Evolutionary conservation across 2,888 invertebrate species (phyloP), one percentile per base, ranked within the genome.

Genomic region (Scaptomyza tumidula): DNA sequence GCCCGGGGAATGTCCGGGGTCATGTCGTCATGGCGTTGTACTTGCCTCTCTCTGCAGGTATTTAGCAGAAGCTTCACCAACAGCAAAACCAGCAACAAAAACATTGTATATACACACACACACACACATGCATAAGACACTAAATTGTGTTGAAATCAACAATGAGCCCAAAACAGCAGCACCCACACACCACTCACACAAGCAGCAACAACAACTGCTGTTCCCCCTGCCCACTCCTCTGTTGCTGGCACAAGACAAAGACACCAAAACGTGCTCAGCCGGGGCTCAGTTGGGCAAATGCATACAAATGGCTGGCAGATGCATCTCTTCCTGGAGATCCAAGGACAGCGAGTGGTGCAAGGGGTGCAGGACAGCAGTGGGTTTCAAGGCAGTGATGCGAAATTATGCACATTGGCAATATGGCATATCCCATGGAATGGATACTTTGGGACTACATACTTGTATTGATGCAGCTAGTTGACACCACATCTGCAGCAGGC

Each of bases 71-170:
- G 78, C 87, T 77, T 53, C 74, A 63, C 65, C 70, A 74, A 59
- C 45, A 53, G 56, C 50, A 57, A 33, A 64, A 56, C 19, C 56
- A 63, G 45, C 63, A 64, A 54, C 63, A 48, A 62, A 68, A 64
- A 54, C 65, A 46, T 19, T 19, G 19, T 24, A 31, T 50, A 33
- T 10, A 29, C 29, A 29, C 29, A 7, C 29, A 29, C 29, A 33
- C 14, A 39, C 45, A 35, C 71, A 65, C 71, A 75, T 70, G 78
- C 73, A 86, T 79, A 89, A 86, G 84, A 80, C 84, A 82, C 86
- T 77, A 89, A 82, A 89, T 88, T 89, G 88, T 88, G 89, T 77
- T 86, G 89, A 88, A 89, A 89, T 86, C 88, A 89, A 86, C 85
- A 88, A 84, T 89, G 83, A 88, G 88, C 75, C 77, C 72, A 75